These are phyloP conservation scores for Hydrozoanthus gracilis DNA, from an alignment of 92 coral and sea anemone genomes.

Conservation along the genomic window DNA sequence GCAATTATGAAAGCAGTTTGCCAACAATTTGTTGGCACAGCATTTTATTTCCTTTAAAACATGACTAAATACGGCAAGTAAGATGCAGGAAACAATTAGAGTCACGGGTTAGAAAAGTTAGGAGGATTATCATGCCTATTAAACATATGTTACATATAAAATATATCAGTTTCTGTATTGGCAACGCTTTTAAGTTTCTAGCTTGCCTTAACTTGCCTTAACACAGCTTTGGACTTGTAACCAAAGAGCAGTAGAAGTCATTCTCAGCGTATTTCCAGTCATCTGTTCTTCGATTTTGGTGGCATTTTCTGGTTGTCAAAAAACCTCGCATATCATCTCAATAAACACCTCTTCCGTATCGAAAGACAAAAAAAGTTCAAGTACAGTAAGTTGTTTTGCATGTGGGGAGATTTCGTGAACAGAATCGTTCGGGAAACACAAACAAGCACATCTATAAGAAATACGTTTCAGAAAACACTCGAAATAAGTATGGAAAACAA, in stretches of 20 bases:
- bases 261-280: conserved; percentile 14
- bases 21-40: conserved; percentile 4
- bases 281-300: background rate
- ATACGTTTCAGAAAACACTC: too few species aligned
- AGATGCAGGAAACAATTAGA: background rate
- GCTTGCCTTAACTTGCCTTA: too few species aligned
- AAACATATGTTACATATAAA: background rate
- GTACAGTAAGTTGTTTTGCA: too few species aligned
- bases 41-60: background rate
- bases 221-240: background rate
- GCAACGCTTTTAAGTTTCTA: background rate
- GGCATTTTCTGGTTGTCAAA: conserved; percentile 36
- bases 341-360: background rate
- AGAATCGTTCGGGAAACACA: background rate
- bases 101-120: background rate
- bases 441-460: too few species aligned
- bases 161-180: background rate
- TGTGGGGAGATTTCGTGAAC: background rate
- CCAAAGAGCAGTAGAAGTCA: conserved; percentile 1
- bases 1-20: background rate
- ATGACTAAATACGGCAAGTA: conserved; percentile 24
- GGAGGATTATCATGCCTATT: too few species aligned
- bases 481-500: too few species aligned
- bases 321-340: background rate
- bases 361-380: background rate